Conservation (phyloP, 2,888 invertebrate species). For the Ptychoptera contaminata region DNA sequence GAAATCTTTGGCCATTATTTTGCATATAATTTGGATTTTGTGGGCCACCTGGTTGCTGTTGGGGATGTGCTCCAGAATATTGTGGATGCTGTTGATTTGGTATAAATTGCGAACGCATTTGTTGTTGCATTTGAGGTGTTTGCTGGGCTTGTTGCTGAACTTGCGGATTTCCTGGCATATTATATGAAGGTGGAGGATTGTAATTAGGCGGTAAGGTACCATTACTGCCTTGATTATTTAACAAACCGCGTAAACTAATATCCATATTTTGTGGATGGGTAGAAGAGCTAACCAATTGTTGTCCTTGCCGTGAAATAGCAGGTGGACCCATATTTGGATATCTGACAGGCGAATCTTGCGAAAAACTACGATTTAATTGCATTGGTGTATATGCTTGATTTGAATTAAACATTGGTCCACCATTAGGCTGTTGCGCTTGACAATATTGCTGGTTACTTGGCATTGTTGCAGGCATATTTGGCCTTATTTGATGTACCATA, state of each 20-base stretch:
- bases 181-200: constrained; percentile 9
- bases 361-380: constrained; percentile 26
- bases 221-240: constrained; percentile 29
- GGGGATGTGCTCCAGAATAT: constrained; percentile 26
- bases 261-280: constrained; percentile 47
- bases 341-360: constrained; percentile 24
- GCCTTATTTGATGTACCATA: too few species aligned
- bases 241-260: constrained; percentile 30
- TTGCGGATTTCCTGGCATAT: constrained; percentile 24
- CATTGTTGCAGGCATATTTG: too few species aligned
- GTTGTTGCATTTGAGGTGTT: constrained; percentile 20
- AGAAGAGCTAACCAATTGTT: constrained; percentile 46
- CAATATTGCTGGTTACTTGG: too few species aligned
- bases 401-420: background rate
- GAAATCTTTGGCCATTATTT: constrained; percentile 29
- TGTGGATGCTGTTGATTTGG: constrained; percentile 28
- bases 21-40: constrained; percentile 32
- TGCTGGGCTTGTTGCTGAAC: constrained; percentile 21
- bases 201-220: constrained; percentile 10
- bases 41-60: constrained; percentile 27
- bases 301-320: constrained; percentile 32
- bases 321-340: constrained; percentile 23
- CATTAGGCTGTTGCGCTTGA: constrained; percentile 8
- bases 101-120: constrained; percentile 27
- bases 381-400: constrained; percentile 25